A percentile compares a stretch with the other conserved stretches of the same genome.
phyloP scores from a whole-genome alignment of 2,113 vertebrate genomes.

The Protobothrops flavoviridis region DNA sequence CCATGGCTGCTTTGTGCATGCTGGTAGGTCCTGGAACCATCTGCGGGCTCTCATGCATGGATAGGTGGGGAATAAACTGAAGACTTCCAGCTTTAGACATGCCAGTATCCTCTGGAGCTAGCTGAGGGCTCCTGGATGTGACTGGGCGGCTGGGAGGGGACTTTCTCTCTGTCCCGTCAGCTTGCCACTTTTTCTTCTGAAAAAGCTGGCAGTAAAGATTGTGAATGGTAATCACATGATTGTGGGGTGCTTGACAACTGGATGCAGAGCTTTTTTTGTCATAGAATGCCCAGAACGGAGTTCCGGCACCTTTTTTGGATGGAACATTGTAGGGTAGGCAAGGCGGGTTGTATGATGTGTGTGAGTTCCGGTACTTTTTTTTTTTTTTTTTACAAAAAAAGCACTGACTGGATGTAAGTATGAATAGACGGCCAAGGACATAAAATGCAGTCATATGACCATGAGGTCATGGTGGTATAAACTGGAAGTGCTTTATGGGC shows the following conservation, averaged over 20 bases:
- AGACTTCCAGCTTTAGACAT: background rate
- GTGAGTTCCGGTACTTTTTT: too few species aligned
- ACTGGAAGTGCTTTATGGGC: background rate
- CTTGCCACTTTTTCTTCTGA: background rate
- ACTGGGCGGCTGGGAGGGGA: background rate
- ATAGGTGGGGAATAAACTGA: background rate
- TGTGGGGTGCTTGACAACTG: background rate
- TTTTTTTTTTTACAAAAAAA: too few species aligned
- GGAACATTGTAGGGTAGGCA: too few species aligned
- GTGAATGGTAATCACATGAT: background rate
- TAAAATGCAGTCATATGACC: background rate
- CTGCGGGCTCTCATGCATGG: background rate
- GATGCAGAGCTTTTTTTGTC: too few species aligned
- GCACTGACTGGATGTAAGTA: background rate
- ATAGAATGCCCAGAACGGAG: too few species aligned
- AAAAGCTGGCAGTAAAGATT: background rate
- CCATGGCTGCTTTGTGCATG: background rate
- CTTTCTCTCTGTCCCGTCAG: background rate
- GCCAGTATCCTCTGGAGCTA: background rate
- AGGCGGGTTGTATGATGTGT: too few species aligned
- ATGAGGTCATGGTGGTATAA: background rate
- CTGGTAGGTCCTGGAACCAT: background rate
- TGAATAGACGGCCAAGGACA: background rate
- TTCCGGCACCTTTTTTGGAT: too few species aligned
- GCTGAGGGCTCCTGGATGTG: background rate